A percentile compares a stretch with the other conserved stretches of the same genome.
phyloP scores from a whole-genome alignment of 2,888 invertebrate genomes.

The Lamellibrachia satsuma region DNA sequence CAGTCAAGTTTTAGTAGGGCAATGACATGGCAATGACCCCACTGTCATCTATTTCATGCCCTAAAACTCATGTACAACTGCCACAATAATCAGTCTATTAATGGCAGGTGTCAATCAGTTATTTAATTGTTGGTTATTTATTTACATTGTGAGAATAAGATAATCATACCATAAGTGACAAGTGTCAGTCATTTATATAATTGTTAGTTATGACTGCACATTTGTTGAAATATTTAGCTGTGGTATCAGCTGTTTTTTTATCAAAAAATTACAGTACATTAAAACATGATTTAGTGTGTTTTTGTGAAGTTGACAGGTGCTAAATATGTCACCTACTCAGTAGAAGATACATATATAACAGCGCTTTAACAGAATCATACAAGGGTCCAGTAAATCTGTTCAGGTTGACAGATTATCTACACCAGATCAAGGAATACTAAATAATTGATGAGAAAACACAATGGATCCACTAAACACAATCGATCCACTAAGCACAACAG shows the following conservation, averaged over 20 bases:
- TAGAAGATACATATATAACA: neutral
- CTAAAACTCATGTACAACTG: too few relatives aligned
- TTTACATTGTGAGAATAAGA: neutral
- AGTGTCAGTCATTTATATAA: neutral
- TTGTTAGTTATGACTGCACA: neutral
- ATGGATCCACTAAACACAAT: neutral
- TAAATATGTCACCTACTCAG: neutral
- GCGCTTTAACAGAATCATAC: neutral
- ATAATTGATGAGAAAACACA: neutral
- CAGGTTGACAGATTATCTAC: neutral
- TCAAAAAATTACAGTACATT: neutral
- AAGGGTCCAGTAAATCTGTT: neutral
- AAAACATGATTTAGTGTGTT: neutral
- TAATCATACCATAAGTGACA: neutral
- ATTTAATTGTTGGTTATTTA: neutral
- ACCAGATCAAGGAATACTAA: neutral
- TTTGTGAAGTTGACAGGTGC: neutral
- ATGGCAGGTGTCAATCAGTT: neutral
- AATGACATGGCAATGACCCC: too few relatives aligned
- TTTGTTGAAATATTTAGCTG: neutral
- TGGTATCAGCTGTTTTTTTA: neutral
- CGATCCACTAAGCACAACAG: neutral
- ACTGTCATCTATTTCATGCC: too few relatives aligned
- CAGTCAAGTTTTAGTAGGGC: too few relatives aligned
- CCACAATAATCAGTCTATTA: too few relatives aligned